These are phyloP conservation scores for Strigamia maritima DNA, from an alignment of 2,888 invertebrate species.

Conservation along the genomic window DNA sequence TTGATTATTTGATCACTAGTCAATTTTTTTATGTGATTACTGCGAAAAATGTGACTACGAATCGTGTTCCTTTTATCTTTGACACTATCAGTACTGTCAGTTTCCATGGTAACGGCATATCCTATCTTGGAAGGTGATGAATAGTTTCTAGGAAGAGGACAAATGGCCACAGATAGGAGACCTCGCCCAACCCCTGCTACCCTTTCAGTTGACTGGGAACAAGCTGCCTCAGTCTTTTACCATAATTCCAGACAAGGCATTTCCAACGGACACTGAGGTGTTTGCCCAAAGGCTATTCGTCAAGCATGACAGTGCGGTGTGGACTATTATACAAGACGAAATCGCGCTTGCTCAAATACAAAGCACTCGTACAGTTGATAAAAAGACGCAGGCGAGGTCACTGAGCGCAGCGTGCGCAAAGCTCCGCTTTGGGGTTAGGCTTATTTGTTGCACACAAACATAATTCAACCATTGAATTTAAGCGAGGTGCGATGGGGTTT, in stretches of 20 bases:
- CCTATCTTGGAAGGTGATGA: constrained; percentile 27
- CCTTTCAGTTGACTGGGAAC: constrained; percentile 11
- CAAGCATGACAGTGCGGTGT: not conserved
- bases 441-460: constrained; percentile 27
- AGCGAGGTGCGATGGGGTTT: constrained; percentile 22
- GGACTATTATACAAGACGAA: not conserved
- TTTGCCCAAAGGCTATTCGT: not conserved
- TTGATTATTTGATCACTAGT: not conserved
- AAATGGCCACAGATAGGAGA: constrained; percentile 32
- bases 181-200: not conserved
- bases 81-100: constrained; percentile 28
- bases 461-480: constrained; percentile 19
- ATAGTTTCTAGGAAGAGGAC: constrained; percentile 29
- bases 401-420: not conserved
- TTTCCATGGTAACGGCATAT: constrained; percentile 25
- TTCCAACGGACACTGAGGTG: constrained; percentile 4
- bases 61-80: constrained; percentile 17
- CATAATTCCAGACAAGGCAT: constrained; percentile 18
- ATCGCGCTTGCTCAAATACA: not conserved
- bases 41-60: constrained; percentile 19
- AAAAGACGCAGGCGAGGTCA: not conserved
- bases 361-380: not conserved
- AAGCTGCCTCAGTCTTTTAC: constrained; percentile 8
- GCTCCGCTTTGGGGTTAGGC: constrained; percentile 16
- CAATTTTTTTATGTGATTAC: not conserved